Base-by-base conservation (phyloP, 2,797 vertebrate species). In the Protonibea diacanthus region DNA sequence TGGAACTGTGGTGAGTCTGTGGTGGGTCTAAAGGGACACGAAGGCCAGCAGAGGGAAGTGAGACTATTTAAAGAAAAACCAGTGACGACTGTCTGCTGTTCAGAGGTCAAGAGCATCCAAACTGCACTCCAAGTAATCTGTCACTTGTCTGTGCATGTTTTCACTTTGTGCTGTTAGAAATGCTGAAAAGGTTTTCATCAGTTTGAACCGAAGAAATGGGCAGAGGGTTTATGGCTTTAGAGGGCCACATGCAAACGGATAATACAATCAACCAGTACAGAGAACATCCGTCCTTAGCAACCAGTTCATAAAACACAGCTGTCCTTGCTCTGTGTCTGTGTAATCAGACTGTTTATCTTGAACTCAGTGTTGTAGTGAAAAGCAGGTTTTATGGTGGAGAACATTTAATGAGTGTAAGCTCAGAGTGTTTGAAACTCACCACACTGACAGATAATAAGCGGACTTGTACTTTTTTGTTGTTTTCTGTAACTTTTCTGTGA, bases 1-100 rank as follows among this genome's bases (percentile, higher is more conserved):
- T 75, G 68, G 83, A 87, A 81, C 42, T 69, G 61, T 52, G 44
- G 9, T 15, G 4, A 45, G 51, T 68, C 18, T 66, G 57, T 48
- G 44, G 13, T 15, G 4, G 33, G 42, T 68, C 18, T 63, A 49
- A 5, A 47, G 8, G 1, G 8, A 61, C 0, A 3, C 6, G 52
- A 67, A 64, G 29, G 20, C 65, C 8, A 25, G 4, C 13, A 70
- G n/a, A 52, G 13, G 78, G 89, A 91, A 90, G 88, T 85, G 71
- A 88, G 55, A 88, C 53, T 61, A 63, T 63, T 71, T 29, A 1
- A 73, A 72, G 61, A 23, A 78, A 84, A 82, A 17, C 17, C 61
- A 42, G 45, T 6, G 44, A 76, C 55, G 63, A 42, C 40, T 12
- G 51, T 66, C 27, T 51, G 71, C 17, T 49, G 25, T 15, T 6